Conservation (phyloP, 2,888 invertebrate genomes). For the Amphipyra berbera region DNA sequence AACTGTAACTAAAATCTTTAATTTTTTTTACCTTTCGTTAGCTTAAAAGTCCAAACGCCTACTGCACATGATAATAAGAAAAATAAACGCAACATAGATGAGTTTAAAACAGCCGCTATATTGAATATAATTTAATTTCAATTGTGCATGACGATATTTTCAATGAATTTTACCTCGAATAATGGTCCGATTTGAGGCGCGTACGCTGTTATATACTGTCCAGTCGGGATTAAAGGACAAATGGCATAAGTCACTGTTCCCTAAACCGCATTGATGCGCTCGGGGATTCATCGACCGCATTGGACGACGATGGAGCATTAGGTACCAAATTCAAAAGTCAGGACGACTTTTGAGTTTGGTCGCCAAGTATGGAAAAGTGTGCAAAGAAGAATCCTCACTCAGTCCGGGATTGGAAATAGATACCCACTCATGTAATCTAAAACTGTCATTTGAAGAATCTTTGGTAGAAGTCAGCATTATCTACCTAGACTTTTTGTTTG, state of each 20-base stretch:
- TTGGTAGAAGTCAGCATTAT: too few species aligned
- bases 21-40: slow-evolving; percentile 21
- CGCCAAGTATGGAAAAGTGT: too few species aligned
- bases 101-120: slow-evolving; percentile 12
- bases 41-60: slow-evolving; percentile 38
- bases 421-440: too few species aligned
- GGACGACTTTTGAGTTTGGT: too few species aligned
- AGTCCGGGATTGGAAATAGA: too few species aligned
- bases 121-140: not conserved
- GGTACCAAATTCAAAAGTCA: too few species aligned
- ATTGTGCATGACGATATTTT: slow-evolving; percentile 7
- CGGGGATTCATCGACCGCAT: too few species aligned
- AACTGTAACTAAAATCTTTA: not conserved
- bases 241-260: not conserved
- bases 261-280: not conserved
- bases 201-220: slow-evolving; percentile 19
- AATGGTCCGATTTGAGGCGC: slow-evolving; percentile 5
- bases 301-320: too few species aligned
- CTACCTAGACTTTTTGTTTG: too few species aligned
- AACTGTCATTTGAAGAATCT: too few species aligned
- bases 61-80: slow-evolving; percentile 29
- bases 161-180: slow-evolving; percentile 6
- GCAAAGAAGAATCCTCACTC: too few species aligned
- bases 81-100: slow-evolving; percentile 50
- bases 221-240: slow-evolving; percentile 25